Evolutionary conservation across 37 sponge, comb jelly and placozoan genomes (phyloP).

Genomic region (Cliona cf. orientalis): DNA sequence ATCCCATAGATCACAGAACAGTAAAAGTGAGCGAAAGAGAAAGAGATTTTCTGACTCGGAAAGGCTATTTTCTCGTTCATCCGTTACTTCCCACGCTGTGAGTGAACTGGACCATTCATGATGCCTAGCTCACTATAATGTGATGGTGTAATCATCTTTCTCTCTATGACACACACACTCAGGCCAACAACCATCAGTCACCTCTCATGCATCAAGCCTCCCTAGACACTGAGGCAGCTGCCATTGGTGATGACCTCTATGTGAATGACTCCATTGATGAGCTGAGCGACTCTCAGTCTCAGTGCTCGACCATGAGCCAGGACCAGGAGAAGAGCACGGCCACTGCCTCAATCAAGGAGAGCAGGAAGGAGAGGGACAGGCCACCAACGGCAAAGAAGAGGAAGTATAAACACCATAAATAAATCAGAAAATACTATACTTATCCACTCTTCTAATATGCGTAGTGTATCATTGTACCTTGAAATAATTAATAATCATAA

Average conservation of each 20-base stretch:
- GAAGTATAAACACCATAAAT: constrained; percentile 58
- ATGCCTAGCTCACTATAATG: no score
- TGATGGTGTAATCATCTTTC: no score
- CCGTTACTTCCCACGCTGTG: constrained; percentile 83
- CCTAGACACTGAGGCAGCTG: not conserved
- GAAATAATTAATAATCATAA: no score
- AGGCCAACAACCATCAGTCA: constrained; percentile 51
- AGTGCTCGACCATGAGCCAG: constrained; percentile 63
- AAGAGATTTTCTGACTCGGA: constrained; percentile 92
- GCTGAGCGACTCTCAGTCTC: constrained; percentile 63
- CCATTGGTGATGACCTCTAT: constrained; percentile 33
- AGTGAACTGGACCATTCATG: no score
- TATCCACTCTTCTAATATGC: no score
- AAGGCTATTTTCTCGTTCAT: constrained; percentile 93
- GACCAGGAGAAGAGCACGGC: constrained; percentile 29
- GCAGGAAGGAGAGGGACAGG: constrained; percentile 10
- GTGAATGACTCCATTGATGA: constrained; percentile 61
- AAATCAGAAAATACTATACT: no score
- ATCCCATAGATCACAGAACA: constrained; percentile 11
- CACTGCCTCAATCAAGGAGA: constrained; percentile 25
- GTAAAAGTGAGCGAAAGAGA: constrained; percentile 55
- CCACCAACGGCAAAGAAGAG: constrained; percentile 48
- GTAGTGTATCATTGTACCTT: no score
- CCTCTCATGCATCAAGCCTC: not conserved
- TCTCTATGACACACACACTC: not conserved